Evolutionary conservation across 1,140 invertebrate species (phyloP), one percentile per base, ranked within the genome.

Genomic region (Anastrepha obliqua): DNA sequence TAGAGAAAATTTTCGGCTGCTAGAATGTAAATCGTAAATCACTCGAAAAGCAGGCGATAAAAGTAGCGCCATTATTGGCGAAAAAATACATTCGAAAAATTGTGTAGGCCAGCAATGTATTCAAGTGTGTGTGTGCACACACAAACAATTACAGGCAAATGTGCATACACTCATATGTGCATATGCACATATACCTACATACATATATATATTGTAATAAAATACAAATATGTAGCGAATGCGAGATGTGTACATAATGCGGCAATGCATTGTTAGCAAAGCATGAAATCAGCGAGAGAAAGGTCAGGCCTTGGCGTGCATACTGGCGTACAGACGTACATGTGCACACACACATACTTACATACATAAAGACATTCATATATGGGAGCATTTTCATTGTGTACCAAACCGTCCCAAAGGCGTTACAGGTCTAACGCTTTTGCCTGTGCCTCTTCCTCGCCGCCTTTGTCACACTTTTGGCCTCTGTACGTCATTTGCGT

Each of bases 261-360:
- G 74, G 74, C 74, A 55, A 81, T n/a, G 47, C 74, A 51, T 78
- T 78, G 70, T 47, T 47, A 51, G 70, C 70, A 13, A 9, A 78
- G n/a, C 44, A 55, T 81, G 47, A 51, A 74, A 74, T 74, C 15
- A n/a, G 15, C 15, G 11, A 74, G 6, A 74, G 70, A 74, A 81
- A 81, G 74, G 47, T 81, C 74, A 81, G 15, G 1, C 67, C 67
- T 74, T 74, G 67, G 60, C 5, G 60, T 13, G 4, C 17, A 62
- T 62, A 15, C 60, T 13, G 15, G 2, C 17, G 15, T 17, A 62
- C 60, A 17, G 15, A 1, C 13, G 60, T 13, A 15, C 15, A 15
- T 4, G 15, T 62, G 65, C 39, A 70, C 13, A 17, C 4, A 62
- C 7, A 44, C 11, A 2, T 17, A 5, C 42, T 39, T 17, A 13